These are phyloP conservation scores for Bimastos eiseni DNA, from an alignment of 2,888 invertebrate species.

Conservation along the genomic window DNA sequence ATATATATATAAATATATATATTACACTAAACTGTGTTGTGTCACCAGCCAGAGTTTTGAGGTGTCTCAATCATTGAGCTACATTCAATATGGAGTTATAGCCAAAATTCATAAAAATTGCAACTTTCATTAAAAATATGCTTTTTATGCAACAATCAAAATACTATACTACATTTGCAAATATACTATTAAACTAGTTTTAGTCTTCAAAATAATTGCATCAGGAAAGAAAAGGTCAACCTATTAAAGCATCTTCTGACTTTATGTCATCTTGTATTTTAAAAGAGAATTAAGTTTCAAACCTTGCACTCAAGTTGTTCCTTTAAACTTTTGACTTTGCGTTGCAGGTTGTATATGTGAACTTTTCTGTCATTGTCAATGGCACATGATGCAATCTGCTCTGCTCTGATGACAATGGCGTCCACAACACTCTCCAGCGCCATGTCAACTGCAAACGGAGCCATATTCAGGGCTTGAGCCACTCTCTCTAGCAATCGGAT, in stretches of 20 bases:
- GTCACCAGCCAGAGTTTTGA: too few relatives aligned
- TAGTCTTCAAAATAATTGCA: too few relatives aligned
- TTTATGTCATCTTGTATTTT: not conserved
- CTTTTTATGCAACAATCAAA: too few relatives aligned
- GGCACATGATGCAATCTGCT: conserved; percentile 80
- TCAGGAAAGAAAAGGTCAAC: too few relatives aligned
- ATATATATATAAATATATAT: too few relatives aligned
- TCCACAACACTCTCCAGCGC: conserved; percentile 82
- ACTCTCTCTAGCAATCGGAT: conserved; percentile 79
- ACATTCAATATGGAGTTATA: too few relatives aligned
- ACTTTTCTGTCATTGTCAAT: conserved; percentile 84
- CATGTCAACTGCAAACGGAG: conserved; percentile 78
- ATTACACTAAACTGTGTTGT: too few relatives aligned
- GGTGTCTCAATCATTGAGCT: too few relatives aligned
- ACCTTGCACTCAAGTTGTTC: conserved; percentile 87
- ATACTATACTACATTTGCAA: too few relatives aligned
- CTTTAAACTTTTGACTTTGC: conserved; percentile 77
- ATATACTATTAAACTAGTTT: too few relatives aligned
- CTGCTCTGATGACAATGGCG: conserved; percentile 80
- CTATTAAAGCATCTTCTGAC: not conserved
- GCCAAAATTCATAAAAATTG: too few relatives aligned
- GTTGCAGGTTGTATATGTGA: conserved; percentile 85
- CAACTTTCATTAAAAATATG: too few relatives aligned
- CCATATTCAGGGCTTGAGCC: conserved; percentile 80
- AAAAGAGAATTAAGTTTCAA: not conserved